A percentile compares a stretch with the other conserved stretches of the same genome.
phyloP scores from a whole-genome alignment of 1,140 invertebrate genomes.

The Hyphantria cunea region DNA sequence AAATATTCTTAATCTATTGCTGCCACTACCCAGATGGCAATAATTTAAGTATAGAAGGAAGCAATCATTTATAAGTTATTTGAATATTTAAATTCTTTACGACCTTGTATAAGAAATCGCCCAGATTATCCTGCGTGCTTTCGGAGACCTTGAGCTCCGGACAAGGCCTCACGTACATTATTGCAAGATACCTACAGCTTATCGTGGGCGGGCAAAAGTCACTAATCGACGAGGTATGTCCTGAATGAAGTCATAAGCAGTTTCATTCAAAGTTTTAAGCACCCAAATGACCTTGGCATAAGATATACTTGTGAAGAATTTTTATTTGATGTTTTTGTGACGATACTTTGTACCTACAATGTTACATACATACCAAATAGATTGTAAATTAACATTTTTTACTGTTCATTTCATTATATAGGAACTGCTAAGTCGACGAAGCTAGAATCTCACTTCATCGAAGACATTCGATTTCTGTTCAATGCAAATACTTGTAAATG shows the following conservation, averaged over 20 bases:
- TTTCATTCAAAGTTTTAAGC: conserved; percentile 26
- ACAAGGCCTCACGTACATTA: conserved; percentile 59
- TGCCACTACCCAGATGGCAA: too few species aligned
- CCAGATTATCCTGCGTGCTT: conserved; percentile 65
- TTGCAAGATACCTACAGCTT: conserved; percentile 19
- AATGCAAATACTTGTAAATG: too few species aligned
- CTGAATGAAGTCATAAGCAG: conserved; percentile 19
- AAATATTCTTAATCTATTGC: too few species aligned
- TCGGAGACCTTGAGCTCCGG: conserved; percentile 55
- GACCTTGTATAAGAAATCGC: conserved; percentile 54
- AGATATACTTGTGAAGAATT: not conserved
- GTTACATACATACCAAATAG: too few species aligned
- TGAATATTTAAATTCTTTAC: conserved; percentile 31
- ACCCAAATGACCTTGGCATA: conserved; percentile 3
- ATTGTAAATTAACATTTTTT: too few species aligned
- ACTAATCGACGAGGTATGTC: conserved; percentile 5
- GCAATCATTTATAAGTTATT: conserved; percentile 24
- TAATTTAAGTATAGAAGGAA: conserved; percentile 12
- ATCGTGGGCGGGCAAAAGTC: conserved; percentile 21
- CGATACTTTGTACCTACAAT: not conserved
- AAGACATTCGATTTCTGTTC: too few species aligned
- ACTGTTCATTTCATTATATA: too few species aligned
- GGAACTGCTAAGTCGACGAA: too few species aligned
- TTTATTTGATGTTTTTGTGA: conserved; percentile 5
- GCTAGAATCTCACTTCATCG: too few species aligned